A percentile compares a stretch with the other conserved stretches of the same genome.
phyloP scores from a whole-genome alignment of 2,888 invertebrate genomes.

The Coronaproctus castanopsis region DNA sequence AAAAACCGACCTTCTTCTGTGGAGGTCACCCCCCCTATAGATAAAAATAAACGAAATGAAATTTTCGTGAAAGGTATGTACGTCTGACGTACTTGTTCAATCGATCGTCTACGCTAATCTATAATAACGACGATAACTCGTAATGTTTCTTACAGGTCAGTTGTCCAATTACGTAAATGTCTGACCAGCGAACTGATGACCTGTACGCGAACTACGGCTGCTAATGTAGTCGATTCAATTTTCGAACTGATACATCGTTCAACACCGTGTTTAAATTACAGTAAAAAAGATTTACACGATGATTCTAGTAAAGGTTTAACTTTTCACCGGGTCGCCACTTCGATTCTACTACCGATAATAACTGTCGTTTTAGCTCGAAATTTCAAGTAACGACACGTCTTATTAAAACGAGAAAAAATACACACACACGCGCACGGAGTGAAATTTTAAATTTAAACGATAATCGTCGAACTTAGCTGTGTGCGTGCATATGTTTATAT shows the following conservation, averaged over 20 bases:
- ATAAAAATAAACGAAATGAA: too few relatives aligned
- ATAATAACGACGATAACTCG: too few relatives aligned
- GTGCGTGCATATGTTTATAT: too few relatives aligned
- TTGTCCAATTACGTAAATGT: constrained; percentile 35
- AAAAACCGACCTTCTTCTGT: too few relatives aligned
- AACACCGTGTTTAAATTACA: constrained; percentile 37
- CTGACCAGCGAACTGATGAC: constrained; percentile 39
- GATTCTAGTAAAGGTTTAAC: background rate
- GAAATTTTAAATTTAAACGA: too few relatives aligned
- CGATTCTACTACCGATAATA: background rate
- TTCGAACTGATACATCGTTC: constrained; percentile 47
- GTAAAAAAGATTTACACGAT: background rate
- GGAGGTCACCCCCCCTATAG: too few relatives aligned
- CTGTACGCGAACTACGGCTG: constrained; percentile 53
- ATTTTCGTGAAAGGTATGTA: too few relatives aligned
- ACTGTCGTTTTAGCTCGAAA: background rate
- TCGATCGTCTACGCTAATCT: too few relatives aligned
- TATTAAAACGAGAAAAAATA: too few relatives aligned
- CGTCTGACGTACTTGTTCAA: too few relatives aligned
- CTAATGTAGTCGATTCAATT: constrained; percentile 55
- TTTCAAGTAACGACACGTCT: background rate
- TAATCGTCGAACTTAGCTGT: too few relatives aligned
- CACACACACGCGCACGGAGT: too few relatives aligned
- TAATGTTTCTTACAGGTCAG: constrained; percentile 32
- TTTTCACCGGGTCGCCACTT: background rate